Conservation (phyloP, 2,888 invertebrate species). For the Cephalotes varians region DNA sequence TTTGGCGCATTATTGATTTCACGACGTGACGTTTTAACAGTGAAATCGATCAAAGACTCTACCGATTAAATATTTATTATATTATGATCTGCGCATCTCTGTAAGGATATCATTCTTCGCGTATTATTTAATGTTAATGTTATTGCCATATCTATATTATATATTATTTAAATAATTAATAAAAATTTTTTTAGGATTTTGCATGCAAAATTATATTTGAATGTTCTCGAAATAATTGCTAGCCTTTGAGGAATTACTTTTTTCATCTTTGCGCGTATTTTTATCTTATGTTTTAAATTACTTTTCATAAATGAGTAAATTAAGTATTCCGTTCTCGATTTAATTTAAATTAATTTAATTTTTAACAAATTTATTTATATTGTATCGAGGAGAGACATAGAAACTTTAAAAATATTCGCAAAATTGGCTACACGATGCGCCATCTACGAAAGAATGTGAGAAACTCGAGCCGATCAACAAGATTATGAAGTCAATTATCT, state of each 20-base stretch:
- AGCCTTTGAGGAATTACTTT: neutral
- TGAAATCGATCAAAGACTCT: neutral
- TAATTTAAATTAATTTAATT: neutral
- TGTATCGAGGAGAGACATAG: neutral
- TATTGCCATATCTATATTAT: neutral
- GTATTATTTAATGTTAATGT: neutral
- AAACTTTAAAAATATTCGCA: neutral
- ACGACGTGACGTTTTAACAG: constrained; percentile 5
- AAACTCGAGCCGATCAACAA: neutral
- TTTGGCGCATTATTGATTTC: constrained; percentile 37
- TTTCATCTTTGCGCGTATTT: neutral
- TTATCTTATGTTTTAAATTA: neutral
- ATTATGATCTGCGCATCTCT: neutral
- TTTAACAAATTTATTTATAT: neutral
- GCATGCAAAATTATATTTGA: neutral
- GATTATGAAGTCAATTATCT: neutral
- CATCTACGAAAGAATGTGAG: neutral
- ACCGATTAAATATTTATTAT: constrained; percentile 10
- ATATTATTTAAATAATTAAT: neutral
- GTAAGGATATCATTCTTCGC: neutral
- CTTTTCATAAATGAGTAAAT: neutral
- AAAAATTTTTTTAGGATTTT: neutral
- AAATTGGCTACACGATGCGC: neutral
- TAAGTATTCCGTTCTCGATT: neutral
- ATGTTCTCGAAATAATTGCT: neutral